Evolutionary conservation across 2,797 vertebrate genomes (phyloP), one percentile per base, ranked within the genome.

Genomic region (Anisognathus igniventris): DNA sequence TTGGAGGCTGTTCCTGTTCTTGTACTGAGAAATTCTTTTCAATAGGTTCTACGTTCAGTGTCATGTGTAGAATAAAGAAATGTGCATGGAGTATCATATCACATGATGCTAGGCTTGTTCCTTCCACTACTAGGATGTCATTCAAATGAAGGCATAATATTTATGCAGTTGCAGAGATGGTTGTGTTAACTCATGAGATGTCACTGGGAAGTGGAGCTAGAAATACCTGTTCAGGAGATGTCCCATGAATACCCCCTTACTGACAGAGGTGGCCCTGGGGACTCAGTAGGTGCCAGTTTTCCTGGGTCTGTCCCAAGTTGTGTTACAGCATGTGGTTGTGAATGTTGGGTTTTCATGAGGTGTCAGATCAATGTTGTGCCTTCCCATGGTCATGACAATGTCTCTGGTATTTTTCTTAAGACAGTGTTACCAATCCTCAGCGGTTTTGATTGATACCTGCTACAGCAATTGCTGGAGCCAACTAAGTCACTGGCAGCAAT

Each of bases 371-470:
- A 30, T 54, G 12, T 56, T 25, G 10, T 82, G 47, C 20, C 48
- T 87, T 90, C n/a, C 56, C 11, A 1, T 30, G 37, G 8, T 70
- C 57, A 27, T 65, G 70, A 19, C 33, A 39, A 17, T 13, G 6
- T 75, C 35, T 71, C 21, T 92, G 48, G 22, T 84, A 12, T 66
- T 89, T 92, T 92, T 85, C 44, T 58, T 23, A 56, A 48, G 56
- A 66, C 16, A 13, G 10, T n/a, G 6, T 62, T 66, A 56, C 35
- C 9, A 25, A 4, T 88, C 31, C 40, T 70, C 23, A 20, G 44
- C 70, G 33, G 1, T 92, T 82, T 82, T 89, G 28, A 35, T n/a
- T 44, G 83, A 21, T 82, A 24, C 1, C 19, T 81, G 11, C 53
- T 58, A 25, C 35, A 81, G 42, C 48, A 73, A 1, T 64, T 84